Evolutionary conservation across 2,888 invertebrate genomes (phyloP).

Genomic region (Petrolisthes cinctipes): DNA sequence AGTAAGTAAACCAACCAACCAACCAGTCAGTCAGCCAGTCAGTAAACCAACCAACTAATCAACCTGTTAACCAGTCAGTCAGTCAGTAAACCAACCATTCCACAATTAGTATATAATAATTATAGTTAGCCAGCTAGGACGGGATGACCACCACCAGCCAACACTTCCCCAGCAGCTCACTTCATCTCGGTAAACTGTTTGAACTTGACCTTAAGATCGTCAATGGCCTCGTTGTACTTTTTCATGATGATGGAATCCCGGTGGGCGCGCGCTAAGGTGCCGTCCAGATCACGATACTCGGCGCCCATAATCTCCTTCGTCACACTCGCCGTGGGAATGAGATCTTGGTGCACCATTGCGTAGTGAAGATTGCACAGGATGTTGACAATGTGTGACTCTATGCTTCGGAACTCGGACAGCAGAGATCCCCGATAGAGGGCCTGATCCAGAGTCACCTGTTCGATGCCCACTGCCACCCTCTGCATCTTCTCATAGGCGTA

Average conservation of each 20-base stretch:
- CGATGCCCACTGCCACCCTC: constrained; percentile 79
- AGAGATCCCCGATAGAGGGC: constrained; percentile 72
- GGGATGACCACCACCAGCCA: too few relatives aligned
- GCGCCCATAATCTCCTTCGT: constrained; percentile 69
- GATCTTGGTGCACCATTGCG: constrained; percentile 73
- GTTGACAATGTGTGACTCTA: constrained; percentile 76
- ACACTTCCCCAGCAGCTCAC: too few relatives aligned
- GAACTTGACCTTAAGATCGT: constrained; percentile 74
- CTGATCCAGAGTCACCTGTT: constrained; percentile 77
- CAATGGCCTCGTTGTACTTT: constrained; percentile 76
- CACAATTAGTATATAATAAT: too few relatives aligned
- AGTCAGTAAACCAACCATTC: too few relatives aligned
- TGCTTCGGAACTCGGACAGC: constrained; percentile 74
- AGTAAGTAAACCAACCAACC: too few relatives aligned
- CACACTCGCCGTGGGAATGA: constrained; percentile 71
- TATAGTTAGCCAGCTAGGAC: too few relatives aligned
- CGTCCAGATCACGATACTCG: constrained; percentile 69
- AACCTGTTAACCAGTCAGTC: too few relatives aligned
- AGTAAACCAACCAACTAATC: background rate
- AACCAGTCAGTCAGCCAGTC: background rate
- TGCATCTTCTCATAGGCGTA: constrained; percentile 79
- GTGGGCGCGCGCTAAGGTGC: constrained; percentile 71
- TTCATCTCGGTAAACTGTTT: constrained; percentile 65
- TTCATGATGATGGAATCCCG: constrained; percentile 77
- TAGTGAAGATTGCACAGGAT: constrained; percentile 80